Base-by-base conservation (phyloP, 2,113 vertebrate genomes). In the Guaruba guarouba region DNA sequence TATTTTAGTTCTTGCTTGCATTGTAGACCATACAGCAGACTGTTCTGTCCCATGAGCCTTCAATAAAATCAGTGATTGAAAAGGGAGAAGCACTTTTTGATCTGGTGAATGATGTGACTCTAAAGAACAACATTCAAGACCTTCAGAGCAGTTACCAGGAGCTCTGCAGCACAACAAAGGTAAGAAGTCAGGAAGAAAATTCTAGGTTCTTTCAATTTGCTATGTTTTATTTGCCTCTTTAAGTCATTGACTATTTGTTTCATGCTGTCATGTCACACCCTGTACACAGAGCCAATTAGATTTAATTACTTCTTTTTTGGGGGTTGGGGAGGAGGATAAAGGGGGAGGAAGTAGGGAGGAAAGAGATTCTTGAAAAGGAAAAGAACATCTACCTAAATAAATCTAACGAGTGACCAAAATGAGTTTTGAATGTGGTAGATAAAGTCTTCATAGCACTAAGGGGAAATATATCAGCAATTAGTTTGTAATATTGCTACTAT, bases 1-100 rank as follows among this genome's bases (percentile, higher is more conserved):
- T 41, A 27, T 66, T 74, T 55, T 80, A 68, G 43, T 82, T 94
- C 22, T 91, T 79, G 48, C 75, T 92, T 96, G 19, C 76, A 23
- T 94, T 74, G n/a, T 93, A 99, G 99, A 98, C 98, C 59, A 95
- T 99, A 46, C 98, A 99, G 41, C 99, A 99, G 97, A 98, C 96
- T 44, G 96, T 99, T 92, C 97, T 99, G 91, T 99, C 99, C 46
- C 98, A 98, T 11, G 99, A 99, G 41, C 98, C 98, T 13, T 98
- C 98, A 11, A 88, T 99, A 90, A 99, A 97, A 87, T 99, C 99
- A 2, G 98, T 99, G 85, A 92, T 96, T 80, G 99, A 99, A 98
- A 99, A 99, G 86, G 99, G 99, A 7, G 98, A 99, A 16, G 96
- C 98, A 23, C 98, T 99, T 81, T 96, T 99, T 96, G 98, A 98